Evolutionary conservation across 2,888 invertebrate genomes (phyloP).

Genomic region (Peribatodes rhomboidaria): DNA sequence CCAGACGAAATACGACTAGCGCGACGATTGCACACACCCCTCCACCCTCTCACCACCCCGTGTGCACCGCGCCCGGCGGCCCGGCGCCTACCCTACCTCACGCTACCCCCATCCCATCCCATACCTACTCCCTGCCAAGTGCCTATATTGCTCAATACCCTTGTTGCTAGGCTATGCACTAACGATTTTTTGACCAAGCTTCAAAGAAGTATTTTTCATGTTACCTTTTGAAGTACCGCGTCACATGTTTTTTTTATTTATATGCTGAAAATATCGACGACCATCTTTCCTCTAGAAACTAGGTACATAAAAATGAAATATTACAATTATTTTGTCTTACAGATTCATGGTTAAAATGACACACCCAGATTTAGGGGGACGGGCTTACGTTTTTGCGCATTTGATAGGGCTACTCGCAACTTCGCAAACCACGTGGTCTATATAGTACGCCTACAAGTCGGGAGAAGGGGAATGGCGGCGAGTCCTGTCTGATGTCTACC

Average conservation of each 20-base stretch:
- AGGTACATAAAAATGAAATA: not conserved
- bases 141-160: slow-evolving; percentile 54
- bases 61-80: slow-evolving; percentile 70
- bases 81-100: slow-evolving; percentile 55
- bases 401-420: slow-evolving; percentile 7
- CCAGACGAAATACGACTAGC: slow-evolving; percentile 86
- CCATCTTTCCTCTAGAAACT: not conserved
- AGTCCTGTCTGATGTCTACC: slow-evolving; percentile 2
- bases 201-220: slow-evolving; percentile 2
- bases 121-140: slow-evolving; percentile 53
- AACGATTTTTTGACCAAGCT: slow-evolving; percentile 48
- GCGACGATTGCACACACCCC: slow-evolving; percentile 83
- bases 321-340: not conserved
- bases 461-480: slow-evolving; percentile 25
- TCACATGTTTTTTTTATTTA: not conserved
- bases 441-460: slow-evolving; percentile 24
- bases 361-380: not conserved
- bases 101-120: slow-evolving; percentile 57
- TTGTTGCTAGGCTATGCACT: slow-evolving; percentile 67
- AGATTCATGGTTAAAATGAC: not conserved
- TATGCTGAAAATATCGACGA: too few relatives aligned
- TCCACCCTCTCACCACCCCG: slow-evolving; percentile 56
- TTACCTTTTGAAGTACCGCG: not conserved
- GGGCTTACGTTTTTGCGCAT: slow-evolving; percentile 6
- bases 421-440: slow-evolving; percentile 32